A percentile compares a stretch with the other conserved stretches of the same genome.
Conservation (phyloP, 2,797 vertebrate species). For the Podargus strigoides region DNA sequence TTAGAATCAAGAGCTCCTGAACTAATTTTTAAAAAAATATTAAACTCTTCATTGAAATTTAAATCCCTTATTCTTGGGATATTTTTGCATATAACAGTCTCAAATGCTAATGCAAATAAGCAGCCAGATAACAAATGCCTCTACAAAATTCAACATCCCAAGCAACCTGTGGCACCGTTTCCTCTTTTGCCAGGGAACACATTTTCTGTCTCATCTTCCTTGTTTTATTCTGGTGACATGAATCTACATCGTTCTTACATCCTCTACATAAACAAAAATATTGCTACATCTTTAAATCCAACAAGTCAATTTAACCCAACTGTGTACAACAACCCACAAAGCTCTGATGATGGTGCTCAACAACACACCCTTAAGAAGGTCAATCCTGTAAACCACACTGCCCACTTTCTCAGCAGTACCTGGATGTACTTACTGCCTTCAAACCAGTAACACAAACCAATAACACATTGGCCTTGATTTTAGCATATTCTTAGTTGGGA, state of each 20-base stretch:
- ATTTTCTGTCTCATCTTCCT: background rate
- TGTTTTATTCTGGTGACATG: background rate
- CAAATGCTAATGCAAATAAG: background rate
- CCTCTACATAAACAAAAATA: background rate
- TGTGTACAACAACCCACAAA: accelerated
- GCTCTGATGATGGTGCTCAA: background rate
- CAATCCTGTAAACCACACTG: background rate
- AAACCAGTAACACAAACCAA: background rate
- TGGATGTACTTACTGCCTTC: background rate
- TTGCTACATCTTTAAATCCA: background rate
- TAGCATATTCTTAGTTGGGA: background rate
- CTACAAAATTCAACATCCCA: background rate
- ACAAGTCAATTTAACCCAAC: background rate
- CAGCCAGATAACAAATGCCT: background rate
- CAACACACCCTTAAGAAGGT: background rate
- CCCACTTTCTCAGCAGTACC: background rate
- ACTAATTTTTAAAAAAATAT: background rate
- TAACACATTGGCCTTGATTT: background rate
- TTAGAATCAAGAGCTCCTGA: background rate
- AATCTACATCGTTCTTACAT: background rate
- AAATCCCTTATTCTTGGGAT: background rate
- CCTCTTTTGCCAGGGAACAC: background rate
- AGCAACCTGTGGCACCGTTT: background rate
- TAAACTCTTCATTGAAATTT: background rate
- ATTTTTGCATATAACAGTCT: background rate